phyloP scores from a whole-genome alignment of 2,888 invertebrate genomes.

The Phyto melanocephala region DNA sequence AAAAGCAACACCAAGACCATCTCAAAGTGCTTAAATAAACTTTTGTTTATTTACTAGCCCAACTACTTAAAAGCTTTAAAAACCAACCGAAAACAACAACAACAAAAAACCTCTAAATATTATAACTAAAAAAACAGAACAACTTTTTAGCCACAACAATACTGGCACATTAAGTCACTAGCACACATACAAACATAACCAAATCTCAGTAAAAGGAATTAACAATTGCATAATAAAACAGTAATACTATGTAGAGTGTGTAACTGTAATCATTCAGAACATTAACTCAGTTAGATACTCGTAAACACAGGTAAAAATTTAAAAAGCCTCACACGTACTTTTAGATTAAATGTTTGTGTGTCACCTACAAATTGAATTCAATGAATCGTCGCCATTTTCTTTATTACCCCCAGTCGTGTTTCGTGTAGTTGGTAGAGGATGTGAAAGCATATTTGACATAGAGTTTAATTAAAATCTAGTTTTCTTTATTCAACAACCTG shows the following conservation, averaged over 20 bases:
- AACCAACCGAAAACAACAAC: not conserved
- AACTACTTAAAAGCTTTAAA: slow-evolving; percentile 42
- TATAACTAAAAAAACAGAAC: not conserved
- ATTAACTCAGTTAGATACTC: slow-evolving; percentile 21
- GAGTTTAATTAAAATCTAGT: slow-evolving; percentile 32
- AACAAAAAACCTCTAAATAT: not conserved
- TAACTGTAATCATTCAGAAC: slow-evolving; percentile 12
- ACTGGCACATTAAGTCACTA: not conserved
- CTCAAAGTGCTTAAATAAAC: slow-evolving; percentile 56
- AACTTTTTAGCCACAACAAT: not conserved
- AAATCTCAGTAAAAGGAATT: not conserved
- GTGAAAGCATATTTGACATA: not conserved
- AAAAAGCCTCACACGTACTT: not conserved
- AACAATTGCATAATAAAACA: not conserved
- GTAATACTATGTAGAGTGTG: not conserved
- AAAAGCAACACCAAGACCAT: not conserved
- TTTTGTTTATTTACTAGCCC: slow-evolving; percentile 35
- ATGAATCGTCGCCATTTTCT: not conserved
- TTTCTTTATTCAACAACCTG: not conserved
- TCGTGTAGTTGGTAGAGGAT: not conserved
- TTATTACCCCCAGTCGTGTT: not conserved
- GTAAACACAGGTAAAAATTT: not conserved
- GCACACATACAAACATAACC: not conserved
- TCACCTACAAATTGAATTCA: not conserved
- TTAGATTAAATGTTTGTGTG: not conserved